Conservation (phyloP, 2,113 vertebrate species). For the Myotis davidii region DNA sequence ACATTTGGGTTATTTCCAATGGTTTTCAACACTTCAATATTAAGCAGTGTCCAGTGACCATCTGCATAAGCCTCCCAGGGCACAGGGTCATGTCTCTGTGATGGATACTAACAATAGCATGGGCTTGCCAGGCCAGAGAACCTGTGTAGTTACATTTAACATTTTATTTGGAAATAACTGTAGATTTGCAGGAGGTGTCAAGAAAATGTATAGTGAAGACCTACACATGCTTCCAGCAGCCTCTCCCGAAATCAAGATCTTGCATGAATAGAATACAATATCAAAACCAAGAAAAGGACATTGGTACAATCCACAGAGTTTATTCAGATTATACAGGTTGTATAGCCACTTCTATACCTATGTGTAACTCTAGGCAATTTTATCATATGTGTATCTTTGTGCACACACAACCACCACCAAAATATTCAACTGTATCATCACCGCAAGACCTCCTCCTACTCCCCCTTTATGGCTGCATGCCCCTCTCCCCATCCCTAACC, state of each 20-base stretch:
- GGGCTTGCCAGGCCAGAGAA: neutral
- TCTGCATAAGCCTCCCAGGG: neutral
- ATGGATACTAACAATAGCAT: neutral
- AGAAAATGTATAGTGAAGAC: neutral
- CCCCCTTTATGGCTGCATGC: accelerated
- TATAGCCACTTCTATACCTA: neutral
- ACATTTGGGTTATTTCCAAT: neutral
- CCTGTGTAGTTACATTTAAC: neutral
- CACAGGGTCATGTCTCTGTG: neutral
- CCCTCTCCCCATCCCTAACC: neutral
- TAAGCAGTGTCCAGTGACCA: neutral
- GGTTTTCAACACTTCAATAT: neutral
- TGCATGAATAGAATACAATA: neutral
- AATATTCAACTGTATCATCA: neutral
- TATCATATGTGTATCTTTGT: neutral
- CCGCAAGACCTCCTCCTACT: neutral
- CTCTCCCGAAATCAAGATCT: neutral
- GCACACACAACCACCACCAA: neutral
- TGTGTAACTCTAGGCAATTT: neutral
- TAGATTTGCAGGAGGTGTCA: neutral
- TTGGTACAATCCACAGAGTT: neutral
- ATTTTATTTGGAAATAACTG: constrained; percentile 5
- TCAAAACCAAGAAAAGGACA: neutral
- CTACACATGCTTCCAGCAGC: too few relatives aligned
- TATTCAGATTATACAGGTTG: neutral